phyloP scores from a whole-genome alignment of 92 coral and sea anemone species.

The Bergia sp. region DNA sequence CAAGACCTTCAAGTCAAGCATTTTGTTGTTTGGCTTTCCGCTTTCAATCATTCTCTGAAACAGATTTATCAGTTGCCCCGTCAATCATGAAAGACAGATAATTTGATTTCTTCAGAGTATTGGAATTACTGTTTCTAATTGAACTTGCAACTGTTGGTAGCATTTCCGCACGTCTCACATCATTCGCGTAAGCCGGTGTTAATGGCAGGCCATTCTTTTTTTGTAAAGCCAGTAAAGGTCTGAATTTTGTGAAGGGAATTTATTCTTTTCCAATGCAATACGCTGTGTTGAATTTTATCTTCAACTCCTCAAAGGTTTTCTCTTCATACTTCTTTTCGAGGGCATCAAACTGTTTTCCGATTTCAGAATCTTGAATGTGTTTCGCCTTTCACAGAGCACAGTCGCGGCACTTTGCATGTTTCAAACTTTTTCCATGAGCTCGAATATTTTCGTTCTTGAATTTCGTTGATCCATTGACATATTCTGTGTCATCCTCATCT shows the following conservation, averaged over 20 bases:
- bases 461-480: background rate
- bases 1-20: background rate
- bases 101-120: background rate
- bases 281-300: slow-evolving; percentile 18
- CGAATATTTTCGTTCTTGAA: background rate
- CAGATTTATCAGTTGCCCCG: slow-evolving; percentile 27
- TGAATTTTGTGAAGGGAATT: slow-evolving; percentile 7
- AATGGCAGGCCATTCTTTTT: slow-evolving; percentile 12
- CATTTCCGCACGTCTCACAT: slow-evolving; percentile 5
- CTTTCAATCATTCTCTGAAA: slow-evolving; percentile 13
- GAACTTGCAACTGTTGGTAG: background rate
- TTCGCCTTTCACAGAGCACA: background rate
- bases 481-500: background rate
- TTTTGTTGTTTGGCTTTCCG: slow-evolving; percentile 6
- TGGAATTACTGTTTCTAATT: background rate
- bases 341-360: background rate
- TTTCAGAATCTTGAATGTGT: background rate
- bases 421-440: slow-evolving; percentile 1
- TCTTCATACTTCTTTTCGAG: background rate
- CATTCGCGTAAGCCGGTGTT: slow-evolving; percentile 9
- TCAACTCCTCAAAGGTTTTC: background rate
- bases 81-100: background rate
- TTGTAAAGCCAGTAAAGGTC: background rate
- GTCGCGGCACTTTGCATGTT: background rate
- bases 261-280: slow-evolving; percentile 21